These are phyloP conservation scores for Blennius ocellaris DNA, from an alignment of 2,113 vertebrate genomes.

Conservation along the genomic window DNA sequence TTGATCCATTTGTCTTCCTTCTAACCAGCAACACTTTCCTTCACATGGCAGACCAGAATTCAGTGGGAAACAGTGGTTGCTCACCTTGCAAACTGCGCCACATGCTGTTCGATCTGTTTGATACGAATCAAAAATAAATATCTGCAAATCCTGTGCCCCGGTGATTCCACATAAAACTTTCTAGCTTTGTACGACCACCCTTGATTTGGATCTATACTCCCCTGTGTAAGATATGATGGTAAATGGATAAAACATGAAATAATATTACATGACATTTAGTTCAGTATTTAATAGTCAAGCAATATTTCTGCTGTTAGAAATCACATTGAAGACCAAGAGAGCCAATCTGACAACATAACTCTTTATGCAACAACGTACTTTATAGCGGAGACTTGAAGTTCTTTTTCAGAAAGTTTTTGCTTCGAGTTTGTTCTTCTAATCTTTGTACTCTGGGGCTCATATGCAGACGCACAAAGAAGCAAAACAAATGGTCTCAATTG, in stretches of 20 bases:
- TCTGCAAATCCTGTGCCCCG: not conserved
- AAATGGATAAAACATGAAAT: constrained; percentile 1
- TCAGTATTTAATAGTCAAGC: no score
- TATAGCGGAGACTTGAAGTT: no score
- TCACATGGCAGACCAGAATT: not conserved
- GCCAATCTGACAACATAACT: not conserved
- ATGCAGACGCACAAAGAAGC: constrained; percentile 16
- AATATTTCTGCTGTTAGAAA: not conserved
- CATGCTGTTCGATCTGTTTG: constrained; percentile 1
- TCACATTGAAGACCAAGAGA: not conserved
- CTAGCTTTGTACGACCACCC: not conserved
- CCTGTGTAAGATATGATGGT: not conserved
- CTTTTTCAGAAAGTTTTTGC: not conserved
- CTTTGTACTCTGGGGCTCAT: constrained; percentile 21
- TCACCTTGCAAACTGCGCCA: not conserved
- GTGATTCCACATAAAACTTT: not conserved
- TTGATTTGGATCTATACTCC: not conserved
- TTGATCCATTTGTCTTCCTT: not conserved
- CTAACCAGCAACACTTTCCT: not conserved
- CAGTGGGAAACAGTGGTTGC: constrained; percentile 13
- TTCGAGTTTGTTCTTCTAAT: constrained; percentile 26
- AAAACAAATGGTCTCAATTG: constrained; percentile 57
- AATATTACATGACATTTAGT: not conserved
- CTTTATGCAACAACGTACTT: not conserved
- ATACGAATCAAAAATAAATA: constrained; percentile 11